These are phyloP conservation scores for Speoplatyrhinus poulsoni DNA, from an alignment of 2,113 vertebrate genomes.

Conservation along the genomic window DNA sequence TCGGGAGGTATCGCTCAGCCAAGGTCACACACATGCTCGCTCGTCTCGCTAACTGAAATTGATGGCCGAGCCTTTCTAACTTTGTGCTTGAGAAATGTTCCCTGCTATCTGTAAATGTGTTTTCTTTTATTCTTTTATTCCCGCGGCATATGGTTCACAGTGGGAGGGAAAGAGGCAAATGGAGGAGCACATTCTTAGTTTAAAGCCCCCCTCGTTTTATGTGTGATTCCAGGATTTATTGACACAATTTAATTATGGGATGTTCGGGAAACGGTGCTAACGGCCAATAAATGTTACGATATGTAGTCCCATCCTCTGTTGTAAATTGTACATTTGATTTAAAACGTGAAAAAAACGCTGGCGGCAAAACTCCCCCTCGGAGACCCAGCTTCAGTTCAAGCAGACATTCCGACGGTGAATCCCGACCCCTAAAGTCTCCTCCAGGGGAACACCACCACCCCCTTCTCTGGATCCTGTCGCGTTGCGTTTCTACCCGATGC, in stretches of 20 bases:
- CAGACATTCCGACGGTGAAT: constrained; percentile 9
- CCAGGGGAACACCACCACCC: not conserved
- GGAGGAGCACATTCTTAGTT: constrained; percentile 41
- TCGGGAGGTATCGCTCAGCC: constrained; percentile 60
- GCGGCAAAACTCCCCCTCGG: constrained; percentile 17
- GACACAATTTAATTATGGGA: constrained; percentile 65
- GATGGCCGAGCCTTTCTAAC: constrained; percentile 62
- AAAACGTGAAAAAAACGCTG: not conserved
- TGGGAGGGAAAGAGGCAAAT: constrained; percentile 50
- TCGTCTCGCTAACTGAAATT: constrained; percentile 50
- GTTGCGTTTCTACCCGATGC: constrained; percentile 35
- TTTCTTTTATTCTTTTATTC: constrained; percentile 36
- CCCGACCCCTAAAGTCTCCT: constrained; percentile 27
- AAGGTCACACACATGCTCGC: constrained; percentile 58
- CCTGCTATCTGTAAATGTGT: constrained; percentile 60
- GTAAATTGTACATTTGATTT: constrained; percentile 26
- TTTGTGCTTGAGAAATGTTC: constrained; percentile 70
- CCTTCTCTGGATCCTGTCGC: not conserved
- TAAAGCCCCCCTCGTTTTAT: constrained; percentile 51
- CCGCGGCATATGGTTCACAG: constrained; percentile 58
- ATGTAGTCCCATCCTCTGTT: constrained; percentile 43
- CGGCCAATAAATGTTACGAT: constrained; percentile 57
- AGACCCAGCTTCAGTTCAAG: constrained; percentile 29
- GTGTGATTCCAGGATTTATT: constrained; percentile 61
- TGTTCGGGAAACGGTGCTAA: constrained; percentile 59